Percentiles rank a stretch among this genome's conserved stretches.
Conservation (phyloP, 1,140 invertebrate species). For the Phthorimaea operculella region DNA sequence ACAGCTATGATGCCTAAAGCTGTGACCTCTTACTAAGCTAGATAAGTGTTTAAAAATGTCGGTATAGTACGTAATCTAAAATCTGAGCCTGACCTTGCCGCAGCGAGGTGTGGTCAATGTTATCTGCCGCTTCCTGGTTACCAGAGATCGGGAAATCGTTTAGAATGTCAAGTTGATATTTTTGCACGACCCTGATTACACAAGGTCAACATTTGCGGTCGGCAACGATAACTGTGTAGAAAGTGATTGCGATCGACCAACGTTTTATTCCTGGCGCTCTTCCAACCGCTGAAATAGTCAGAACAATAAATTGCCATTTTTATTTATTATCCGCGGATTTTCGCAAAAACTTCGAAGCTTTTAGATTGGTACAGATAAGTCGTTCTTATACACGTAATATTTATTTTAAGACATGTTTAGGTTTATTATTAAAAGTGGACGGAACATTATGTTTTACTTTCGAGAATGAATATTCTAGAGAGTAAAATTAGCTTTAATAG, state of each 20-base stretch:
- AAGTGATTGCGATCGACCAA: conserved; percentile 54
- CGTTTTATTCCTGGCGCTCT: conserved; percentile 39
- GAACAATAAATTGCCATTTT: background rate
- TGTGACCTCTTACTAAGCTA: background rate
- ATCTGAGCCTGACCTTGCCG: conserved; percentile 39
- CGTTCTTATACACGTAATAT: too few relatives aligned
- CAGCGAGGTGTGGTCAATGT: conserved; percentile 46
- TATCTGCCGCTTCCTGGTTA: conserved; percentile 57
- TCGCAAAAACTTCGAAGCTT: background rate
- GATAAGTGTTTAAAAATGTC: background rate
- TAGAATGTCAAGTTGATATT: conserved; percentile 65
- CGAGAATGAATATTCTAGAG: too few relatives aligned
- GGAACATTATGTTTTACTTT: too few relatives aligned
- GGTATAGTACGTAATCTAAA: conserved; percentile 6
- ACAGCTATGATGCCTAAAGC: background rate
- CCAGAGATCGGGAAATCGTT: conserved; percentile 59
- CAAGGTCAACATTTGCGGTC: conserved; percentile 56
- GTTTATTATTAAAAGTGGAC: too few relatives aligned
- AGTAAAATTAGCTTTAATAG: too few relatives aligned
- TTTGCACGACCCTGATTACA: conserved; percentile 59
- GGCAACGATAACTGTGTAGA: conserved; percentile 49
- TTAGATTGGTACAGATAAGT: too few relatives aligned
- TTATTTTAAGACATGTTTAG: too few relatives aligned
- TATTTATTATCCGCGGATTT: background rate
- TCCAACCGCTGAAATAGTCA: conserved; percentile 35